These are phyloP conservation scores for Anomalospiza imberbis DNA, from an alignment of 2,797 vertebrate species.

Conservation along the genomic window DNA sequence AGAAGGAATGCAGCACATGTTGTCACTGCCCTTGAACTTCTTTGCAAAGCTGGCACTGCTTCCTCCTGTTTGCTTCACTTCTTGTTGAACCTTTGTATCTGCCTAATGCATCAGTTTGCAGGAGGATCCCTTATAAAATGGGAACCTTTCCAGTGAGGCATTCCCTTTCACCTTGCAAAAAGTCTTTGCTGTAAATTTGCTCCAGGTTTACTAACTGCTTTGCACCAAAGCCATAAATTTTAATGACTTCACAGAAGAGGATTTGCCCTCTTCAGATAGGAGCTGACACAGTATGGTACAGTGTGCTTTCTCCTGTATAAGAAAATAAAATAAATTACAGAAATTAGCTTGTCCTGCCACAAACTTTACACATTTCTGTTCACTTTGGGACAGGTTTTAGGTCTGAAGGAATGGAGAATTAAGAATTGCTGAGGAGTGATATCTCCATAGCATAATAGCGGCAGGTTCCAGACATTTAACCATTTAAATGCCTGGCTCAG, in stretches of 20 bases:
- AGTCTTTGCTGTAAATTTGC: conserved; percentile 32
- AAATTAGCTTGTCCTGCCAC: conserved; percentile 29
- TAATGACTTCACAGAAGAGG: conserved; percentile 45
- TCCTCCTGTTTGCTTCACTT: not conserved
- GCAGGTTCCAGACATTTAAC: not conserved
- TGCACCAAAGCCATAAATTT: conserved; percentile 63
- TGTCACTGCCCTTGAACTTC: conserved; percentile 45
- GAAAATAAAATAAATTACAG: conserved; percentile 39
- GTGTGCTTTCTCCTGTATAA: conserved; percentile 7
- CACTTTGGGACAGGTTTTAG: conserved; percentile 30
- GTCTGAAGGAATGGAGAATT: conserved; percentile 29
- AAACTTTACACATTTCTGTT: conserved; percentile 2
- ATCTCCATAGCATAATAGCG: not conserved
- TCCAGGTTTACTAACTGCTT: conserved; percentile 53
- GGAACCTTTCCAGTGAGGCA: conserved; percentile 29
- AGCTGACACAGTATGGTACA: conserved; percentile 66
- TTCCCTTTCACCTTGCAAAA: conserved; percentile 41
- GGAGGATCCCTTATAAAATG: conserved; percentile 43
- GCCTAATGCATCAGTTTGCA: not conserved
- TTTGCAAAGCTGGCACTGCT: not conserved
- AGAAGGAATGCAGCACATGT: conserved; percentile 12
- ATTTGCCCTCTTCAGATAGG: conserved; percentile 19
- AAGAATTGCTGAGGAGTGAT: not conserved
- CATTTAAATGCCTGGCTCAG: not conserved
- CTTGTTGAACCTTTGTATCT: conserved; percentile 8